phyloP scores from a whole-genome alignment of 2,797 vertebrate species.

The Nyctalus aviator region DNA sequence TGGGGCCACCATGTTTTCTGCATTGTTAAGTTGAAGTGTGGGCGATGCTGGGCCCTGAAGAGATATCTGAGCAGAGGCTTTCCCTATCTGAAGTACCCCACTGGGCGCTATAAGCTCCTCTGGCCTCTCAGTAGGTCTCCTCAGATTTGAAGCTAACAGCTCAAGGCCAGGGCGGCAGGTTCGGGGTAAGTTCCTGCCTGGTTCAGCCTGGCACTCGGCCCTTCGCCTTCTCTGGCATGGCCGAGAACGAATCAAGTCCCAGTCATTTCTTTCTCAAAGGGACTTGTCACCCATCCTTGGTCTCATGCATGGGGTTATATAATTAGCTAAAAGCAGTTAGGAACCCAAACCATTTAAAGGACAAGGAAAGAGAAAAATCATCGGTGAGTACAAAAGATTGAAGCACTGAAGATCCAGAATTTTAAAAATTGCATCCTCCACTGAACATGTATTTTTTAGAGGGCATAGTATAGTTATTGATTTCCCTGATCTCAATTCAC shows the following conservation, averaged over 20 bases:
- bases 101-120: neutral
- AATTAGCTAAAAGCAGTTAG: constrained; percentile 59
- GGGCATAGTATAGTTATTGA: neutral
- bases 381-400: neutral
- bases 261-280: constrained; percentile 43
- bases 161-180: neutral
- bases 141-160: neutral
- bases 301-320: constrained; percentile 33
- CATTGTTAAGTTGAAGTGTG: too few species aligned
- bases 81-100: neutral
- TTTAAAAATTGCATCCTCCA: neutral
- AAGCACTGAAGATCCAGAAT: constrained; percentile 12
- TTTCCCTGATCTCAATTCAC: neutral
- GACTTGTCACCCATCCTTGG: constrained; percentile 4
- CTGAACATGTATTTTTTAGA: neutral
- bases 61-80: neutral
- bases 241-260: constrained; percentile 29
- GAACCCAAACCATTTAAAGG: constrained; percentile 53
- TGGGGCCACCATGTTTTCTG: too few species aligned
- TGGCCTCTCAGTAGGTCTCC: neutral
- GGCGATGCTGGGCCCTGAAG: too few species aligned
- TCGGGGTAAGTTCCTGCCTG: neutral
- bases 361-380: neutral
- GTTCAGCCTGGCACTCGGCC: neutral
- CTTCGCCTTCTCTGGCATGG: neutral